Evolutionary conservation across 2,113 vertebrate genomes (phyloP), one percentile per base, ranked within the genome.

Genomic region (Pomatostomus ruficeps): DNA sequence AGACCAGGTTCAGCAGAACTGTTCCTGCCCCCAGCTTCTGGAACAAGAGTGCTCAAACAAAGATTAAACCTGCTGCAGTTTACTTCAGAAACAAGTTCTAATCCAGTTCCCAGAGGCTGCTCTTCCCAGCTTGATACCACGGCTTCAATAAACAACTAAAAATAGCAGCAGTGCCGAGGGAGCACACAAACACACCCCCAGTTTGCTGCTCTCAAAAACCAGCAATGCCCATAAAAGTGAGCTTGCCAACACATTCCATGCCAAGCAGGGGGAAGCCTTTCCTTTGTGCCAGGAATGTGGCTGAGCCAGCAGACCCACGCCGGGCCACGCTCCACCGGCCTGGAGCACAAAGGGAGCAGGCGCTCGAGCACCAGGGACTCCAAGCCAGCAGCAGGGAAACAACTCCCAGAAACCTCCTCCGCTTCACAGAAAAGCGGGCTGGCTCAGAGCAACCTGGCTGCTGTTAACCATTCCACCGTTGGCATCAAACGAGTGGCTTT

Each of bases 81-180:
- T 9, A 24, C 77, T 71, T 55, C 67, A 83, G 71, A 71, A 82
- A 35, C 2, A 20, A 63, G 14, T 36, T 75, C 38, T 14, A 43
- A 42, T 21, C 51, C 12, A 2, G 14, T 35, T 72, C 58, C 38
- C 72, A 43, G 38, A 31, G 46, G 54, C 13, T 24, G 35, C 35
- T 81, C 74, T 66, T 31, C 20, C 63, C 63, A 58, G 11, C 33
- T 9, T 6, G 19, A 46, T 15, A 15, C 3, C 3, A 10, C 8
- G 6, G 38, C 43, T 81, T 49, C 29, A 62, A 93, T 35, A 77
- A 96, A 77, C 51, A 92, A 23, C 67, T 85, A 45, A 81, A 95
- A 96, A 77, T 38, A 78, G 67, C 57, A 59, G 51, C 58, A 19
- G 29, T 3, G 3, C 31, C 16, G 48, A 52, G 38, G 23, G 54